These are phyloP conservation scores for Serripes groenlandicus DNA, from an alignment of 2,888 invertebrate species.

Conservation along the genomic window DNA sequence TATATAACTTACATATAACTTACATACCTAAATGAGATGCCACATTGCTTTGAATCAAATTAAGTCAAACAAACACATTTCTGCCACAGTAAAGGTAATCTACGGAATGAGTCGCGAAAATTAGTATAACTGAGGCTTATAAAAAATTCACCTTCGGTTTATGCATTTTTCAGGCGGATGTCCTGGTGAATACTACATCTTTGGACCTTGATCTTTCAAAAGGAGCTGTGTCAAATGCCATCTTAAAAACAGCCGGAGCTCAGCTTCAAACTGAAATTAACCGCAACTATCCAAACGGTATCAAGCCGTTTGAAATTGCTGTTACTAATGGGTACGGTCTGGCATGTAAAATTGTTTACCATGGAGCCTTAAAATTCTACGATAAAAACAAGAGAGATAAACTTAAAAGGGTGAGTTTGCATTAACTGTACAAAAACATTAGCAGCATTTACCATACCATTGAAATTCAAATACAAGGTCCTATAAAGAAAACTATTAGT, in stretches of 20 bases:
- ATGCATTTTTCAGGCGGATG: conserved; percentile 77
- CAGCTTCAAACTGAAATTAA: conserved; percentile 48
- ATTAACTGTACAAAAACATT: no score
- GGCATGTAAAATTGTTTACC: conserved; percentile 61
- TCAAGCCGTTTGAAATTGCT: conserved; percentile 58
- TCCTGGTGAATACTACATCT: conserved; percentile 72
- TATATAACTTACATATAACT: no score
- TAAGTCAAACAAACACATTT: no score
- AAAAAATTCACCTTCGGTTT: no score
- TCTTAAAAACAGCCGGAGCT: conserved; percentile 57
- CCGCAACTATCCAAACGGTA: conserved; percentile 44
- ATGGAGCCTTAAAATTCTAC: conserved; percentile 47
- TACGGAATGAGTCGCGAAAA: no score
- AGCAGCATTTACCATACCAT: no score
- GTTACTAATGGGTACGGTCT: conserved; percentile 61
- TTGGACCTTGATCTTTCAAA: conserved; percentile 54
- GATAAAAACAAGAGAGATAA: background rate
- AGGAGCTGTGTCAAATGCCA: conserved; percentile 66
- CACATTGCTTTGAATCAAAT: no score
- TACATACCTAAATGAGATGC: no score
- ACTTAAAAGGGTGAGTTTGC: conserved; percentile 3
- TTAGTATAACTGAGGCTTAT: no score
- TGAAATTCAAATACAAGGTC: no score
- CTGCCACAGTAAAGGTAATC: no score
- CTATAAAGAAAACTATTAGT: no score